These are phyloP conservation scores for Rosalia funebris DNA, from an alignment of 2,888 invertebrate species.

Conservation along the genomic window DNA sequence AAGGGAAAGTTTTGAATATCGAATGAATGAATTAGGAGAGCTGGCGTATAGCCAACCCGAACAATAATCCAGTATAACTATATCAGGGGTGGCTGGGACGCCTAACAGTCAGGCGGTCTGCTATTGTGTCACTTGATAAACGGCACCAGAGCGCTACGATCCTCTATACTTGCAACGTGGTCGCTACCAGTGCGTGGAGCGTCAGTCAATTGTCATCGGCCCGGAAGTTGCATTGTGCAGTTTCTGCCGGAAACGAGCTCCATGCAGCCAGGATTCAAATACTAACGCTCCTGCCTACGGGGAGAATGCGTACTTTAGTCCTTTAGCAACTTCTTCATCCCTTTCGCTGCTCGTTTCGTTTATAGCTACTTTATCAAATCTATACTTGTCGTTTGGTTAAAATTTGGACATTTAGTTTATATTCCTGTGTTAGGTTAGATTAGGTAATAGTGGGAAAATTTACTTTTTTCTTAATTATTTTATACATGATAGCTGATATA, in stretches of 20 bases:
- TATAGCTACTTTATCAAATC: constrained; percentile 10
- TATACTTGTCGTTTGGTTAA: not conserved
- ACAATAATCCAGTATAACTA: constrained; percentile 10
- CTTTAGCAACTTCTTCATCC: constrained; percentile 9
- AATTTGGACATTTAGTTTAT: too few species aligned
- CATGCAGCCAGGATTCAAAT: constrained; percentile 57
- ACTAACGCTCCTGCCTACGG: constrained; percentile 29
- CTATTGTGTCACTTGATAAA: constrained; percentile 39
- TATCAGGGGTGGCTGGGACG: constrained; percentile 22
- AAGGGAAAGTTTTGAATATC: constrained; percentile 5
- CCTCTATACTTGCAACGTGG: constrained; percentile 30
- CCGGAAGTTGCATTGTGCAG: constrained; percentile 54
- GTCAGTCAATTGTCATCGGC: constrained; percentile 60
- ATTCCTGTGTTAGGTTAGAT: too few species aligned
- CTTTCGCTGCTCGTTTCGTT: constrained; percentile 24
- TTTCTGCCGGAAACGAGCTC: constrained; percentile 63
- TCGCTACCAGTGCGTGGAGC: constrained; percentile 61
- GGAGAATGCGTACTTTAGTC: constrained; percentile 20
- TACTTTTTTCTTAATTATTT: too few species aligned
- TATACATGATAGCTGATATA: too few species aligned
- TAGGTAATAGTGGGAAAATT: too few species aligned
- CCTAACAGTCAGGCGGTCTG: constrained; percentile 17
- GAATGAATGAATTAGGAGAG: constrained; percentile 1
- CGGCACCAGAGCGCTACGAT: constrained; percentile 17
- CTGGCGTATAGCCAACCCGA: not conserved